Conservation (phyloP, 2,113 vertebrate species). For the human region GRCh38 chr6:135949001-135949500, state of each 20-base stretch:
- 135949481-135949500: neutral
- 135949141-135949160: neutral
- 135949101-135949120: neutral
- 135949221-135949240: neutral
- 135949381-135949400: neutral
- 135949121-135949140: neutral
- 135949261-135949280: neutral
- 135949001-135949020: neutral
- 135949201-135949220: neutral
- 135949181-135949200: neutral
- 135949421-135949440: neutral
- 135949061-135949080: neutral
- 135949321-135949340: neutral
- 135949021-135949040: neutral
- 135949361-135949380: neutral
- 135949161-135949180: neutral
- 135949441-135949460: neutral
- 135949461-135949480: neutral
- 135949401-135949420: neutral
- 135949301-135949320: neutral
- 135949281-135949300: neutral
- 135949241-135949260: neutral
- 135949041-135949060: neutral
- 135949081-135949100: neutral
- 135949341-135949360: neutral